Evolutionary conservation across 2,113 vertebrate species (phyloP).

Genomic region (Hemicordylus capensis): DNA sequence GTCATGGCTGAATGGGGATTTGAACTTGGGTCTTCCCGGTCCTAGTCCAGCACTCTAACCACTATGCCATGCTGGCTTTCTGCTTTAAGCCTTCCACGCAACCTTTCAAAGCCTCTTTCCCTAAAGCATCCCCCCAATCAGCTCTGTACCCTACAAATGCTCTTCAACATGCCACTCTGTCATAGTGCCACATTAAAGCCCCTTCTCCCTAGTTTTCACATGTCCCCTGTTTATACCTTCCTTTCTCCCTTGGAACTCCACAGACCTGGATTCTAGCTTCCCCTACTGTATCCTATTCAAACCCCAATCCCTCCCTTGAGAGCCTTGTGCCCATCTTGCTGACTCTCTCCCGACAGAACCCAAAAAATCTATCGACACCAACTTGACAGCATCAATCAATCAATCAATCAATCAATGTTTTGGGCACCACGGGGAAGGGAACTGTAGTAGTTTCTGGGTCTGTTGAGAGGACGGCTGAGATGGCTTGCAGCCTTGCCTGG

Average conservation of each 20-base stretch:
- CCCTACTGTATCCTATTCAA: neutral
- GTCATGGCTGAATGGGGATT: too few species aligned
- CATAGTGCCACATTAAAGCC: neutral
- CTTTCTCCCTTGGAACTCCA: too few species aligned
- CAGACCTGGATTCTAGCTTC: neutral
- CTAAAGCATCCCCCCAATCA: neutral
- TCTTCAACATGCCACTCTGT: neutral
- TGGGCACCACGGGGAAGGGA: constrained; percentile 24
- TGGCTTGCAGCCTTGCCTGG: neutral
- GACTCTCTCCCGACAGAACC: neutral
- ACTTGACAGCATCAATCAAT: too few species aligned
- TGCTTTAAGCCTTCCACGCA: neutral
- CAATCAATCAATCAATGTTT: too few species aligned
- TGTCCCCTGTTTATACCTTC: neutral
- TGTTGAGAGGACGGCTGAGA: neutral
- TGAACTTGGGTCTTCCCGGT: too few species aligned
- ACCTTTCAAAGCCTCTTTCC: too few species aligned
- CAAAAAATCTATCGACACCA: neutral
- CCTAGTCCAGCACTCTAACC: too few species aligned
- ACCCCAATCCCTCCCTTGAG: neutral
- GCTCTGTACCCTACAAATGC: neutral
- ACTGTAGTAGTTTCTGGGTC: neutral
- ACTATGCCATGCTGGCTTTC: too few species aligned
- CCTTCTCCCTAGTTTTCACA: neutral
- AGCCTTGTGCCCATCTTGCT: too few species aligned